Evolutionary conservation across 2,888 invertebrate genomes (phyloP).

Genomic region (Andrena chrysosceles): DNA sequence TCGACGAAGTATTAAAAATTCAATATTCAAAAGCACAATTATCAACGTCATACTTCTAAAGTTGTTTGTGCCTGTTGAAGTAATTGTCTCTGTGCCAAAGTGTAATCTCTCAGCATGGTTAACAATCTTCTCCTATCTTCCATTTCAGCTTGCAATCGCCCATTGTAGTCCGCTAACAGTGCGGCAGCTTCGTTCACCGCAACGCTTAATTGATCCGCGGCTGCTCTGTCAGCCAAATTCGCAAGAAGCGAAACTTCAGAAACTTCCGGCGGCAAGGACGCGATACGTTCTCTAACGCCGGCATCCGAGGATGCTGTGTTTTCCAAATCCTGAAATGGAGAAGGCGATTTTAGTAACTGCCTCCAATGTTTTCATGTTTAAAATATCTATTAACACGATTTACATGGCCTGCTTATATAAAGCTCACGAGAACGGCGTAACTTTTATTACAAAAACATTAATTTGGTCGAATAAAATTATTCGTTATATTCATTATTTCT

Average conservation of each 20-base stretch:
- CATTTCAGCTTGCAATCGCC: conserved; percentile 93
- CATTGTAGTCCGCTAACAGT: conserved; percentile 95
- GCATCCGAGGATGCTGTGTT: conserved; percentile 98
- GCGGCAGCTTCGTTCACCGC: conserved; percentile 96
- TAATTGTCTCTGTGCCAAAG: conserved; percentile 94
- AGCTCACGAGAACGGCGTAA: background rate
- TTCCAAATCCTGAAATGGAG: conserved; percentile 91
- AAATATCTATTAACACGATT: conserved; percentile 21
- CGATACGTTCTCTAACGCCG: conserved; percentile 95
- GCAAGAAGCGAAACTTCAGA: conserved; percentile 95
- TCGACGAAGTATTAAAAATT: background rate
- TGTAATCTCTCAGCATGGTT: conserved; percentile 94
- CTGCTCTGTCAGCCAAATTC: conserved; percentile 93
- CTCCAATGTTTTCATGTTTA: conserved; percentile 28
- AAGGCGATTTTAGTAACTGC: conserved; percentile 63
- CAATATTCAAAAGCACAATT: conserved; percentile 20
- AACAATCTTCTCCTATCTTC: conserved; percentile 95
- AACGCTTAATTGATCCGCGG: conserved; percentile 91
- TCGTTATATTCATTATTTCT: conserved; percentile 6
- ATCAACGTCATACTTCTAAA: conserved; percentile 89
- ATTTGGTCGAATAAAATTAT: conserved; percentile 25
- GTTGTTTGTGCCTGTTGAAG: conserved; percentile 94
- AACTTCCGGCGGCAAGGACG: conserved; percentile 96
- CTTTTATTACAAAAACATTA: background rate
- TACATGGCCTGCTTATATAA: background rate